Base-by-base conservation (phyloP, 2,888 invertebrate genomes). In the Junonia oenone region DNA sequence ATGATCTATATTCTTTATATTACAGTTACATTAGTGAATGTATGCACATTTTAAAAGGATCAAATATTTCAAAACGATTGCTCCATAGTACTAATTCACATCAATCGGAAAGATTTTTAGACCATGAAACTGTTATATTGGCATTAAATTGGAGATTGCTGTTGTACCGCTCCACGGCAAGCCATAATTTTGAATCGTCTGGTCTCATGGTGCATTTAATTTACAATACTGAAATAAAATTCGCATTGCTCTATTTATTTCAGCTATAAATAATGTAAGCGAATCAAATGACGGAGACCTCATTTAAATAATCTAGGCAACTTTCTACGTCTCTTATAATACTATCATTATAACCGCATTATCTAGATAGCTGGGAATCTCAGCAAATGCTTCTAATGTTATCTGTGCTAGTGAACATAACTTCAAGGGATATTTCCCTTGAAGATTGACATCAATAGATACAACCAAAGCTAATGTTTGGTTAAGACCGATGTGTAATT, bases 331-430 rank as follows among this genome's bases (percentile, higher is more conserved):
- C 15, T 68, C 37, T 54, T 65, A 65, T 66, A 71, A 65, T 64
- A 73, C 82, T 76, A 68, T 71, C 73, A 88, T 88, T 88, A 87
- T 83, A 86, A 82, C 76, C 65, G 68, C 86, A 85, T 88, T 87
- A 85, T 77, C 67, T 65, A 71, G 75, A 76, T 76, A 66, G 73
- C 69, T 67, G 68, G 70, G 68, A 72, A 66, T 71, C 76, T 76
- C 67, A 68, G 70, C 60, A 63, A 68, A 73, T 67, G 61, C 46
- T 62, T 73, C 43, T 70, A 68, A 76, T 70, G 71, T 71, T 65
- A 63, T 64, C 69, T 66, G 19, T 50, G 43, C 55, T 40, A 29
- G 45, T 11, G 40, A 55, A 56, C 55, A 48, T 55, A 40, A 55
- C 38, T 38, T 47, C 43, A n/a, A 26, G 26, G 26, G 43, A 26